Base-by-base conservation (phyloP, 2,888 invertebrate genomes). In the Lumbricus terrestris region DNA sequence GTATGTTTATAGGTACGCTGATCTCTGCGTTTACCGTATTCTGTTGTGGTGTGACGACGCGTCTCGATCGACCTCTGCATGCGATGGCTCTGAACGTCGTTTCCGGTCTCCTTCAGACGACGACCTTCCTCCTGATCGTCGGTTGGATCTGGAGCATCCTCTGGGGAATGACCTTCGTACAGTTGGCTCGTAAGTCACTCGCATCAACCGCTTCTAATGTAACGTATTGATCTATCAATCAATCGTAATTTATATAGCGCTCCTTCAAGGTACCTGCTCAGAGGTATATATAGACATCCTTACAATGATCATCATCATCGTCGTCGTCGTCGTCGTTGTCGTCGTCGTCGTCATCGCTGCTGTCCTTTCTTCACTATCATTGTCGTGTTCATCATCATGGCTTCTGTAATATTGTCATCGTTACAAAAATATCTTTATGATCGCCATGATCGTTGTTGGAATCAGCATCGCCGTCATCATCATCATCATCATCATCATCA, bases 141-240 rank as follows among this genome's bases (percentile, higher is more conserved):
- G 96, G 96, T 85, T 95, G 95, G 95, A 94, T 96, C 69, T 96
- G 96, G 96, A 95, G 95, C 91, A 95, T 95, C 89, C 93, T 95
- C 88, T 95, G 95, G 95, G 95, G 95, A 18, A 94, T 95, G 93
- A 94, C 95, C 91, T 95, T 95, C 93, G 94, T 95, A 82, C 95
- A 95, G 91, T 92, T 95, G 90, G 93, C 95, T 89, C 93, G 95
- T 95, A 93, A 94, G 94, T 92, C n/a, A 54, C 34, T 38, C 40
- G 4, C 20, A n/a, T 54, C 4, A 69, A 29, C n/a, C 33, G 47
- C 88, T 29, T 40, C 35, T 34, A 40, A 38, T 23, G n/a, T 29
- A 88, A 38, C n/a, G 29, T 29, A 54, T 6, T 54, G 54, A 29
- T n/a, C n/a, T n/a, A n/a, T n/a, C n/a, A n/a, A n/a, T n/a, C n/a